Evolutionary conservation across 2,888 invertebrate genomes (phyloP).

Genomic region (Dynastes hyllus): DNA sequence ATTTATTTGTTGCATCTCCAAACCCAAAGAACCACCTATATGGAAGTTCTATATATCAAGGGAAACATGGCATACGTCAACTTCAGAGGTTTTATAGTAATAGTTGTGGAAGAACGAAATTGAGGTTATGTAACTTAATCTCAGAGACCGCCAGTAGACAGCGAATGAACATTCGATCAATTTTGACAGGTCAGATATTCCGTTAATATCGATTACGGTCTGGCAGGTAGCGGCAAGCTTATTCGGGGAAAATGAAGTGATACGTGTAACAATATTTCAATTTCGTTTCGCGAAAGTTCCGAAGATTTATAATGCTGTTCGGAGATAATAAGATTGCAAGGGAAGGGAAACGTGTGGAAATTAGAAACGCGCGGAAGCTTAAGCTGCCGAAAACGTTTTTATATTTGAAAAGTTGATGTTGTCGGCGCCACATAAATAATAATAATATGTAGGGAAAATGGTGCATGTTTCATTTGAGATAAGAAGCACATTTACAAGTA

Average conservation of each 20-base stretch:
- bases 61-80: constrained; percentile 15
- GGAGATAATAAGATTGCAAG: constrained; percentile 15
- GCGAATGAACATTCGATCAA: constrained; percentile 28
- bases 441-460: too few relatives aligned
- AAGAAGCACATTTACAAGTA: too few relatives aligned
- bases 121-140: constrained; percentile 34
- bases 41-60: not conserved
- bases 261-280: constrained; percentile 37
- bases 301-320: constrained; percentile 15
- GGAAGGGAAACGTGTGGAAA: not conserved
- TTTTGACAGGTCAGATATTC: constrained; percentile 31
- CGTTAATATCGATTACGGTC: constrained; percentile 28
- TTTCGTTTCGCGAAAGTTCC: constrained; percentile 8
- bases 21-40: too few relatives aligned
- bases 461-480: too few relatives aligned
- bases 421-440: not conserved
- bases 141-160: constrained; percentile 6
- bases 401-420: not conserved
- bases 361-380: not conserved
- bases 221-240: constrained; percentile 38
- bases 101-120: constrained; percentile 22
- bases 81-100: constrained; percentile 7
- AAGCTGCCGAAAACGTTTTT: not conserved
- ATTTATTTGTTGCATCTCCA: too few relatives aligned
- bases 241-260: constrained; percentile 26